Base-by-base conservation (phyloP, 2,797 vertebrate genomes). In the Channallabes apus region DNA sequence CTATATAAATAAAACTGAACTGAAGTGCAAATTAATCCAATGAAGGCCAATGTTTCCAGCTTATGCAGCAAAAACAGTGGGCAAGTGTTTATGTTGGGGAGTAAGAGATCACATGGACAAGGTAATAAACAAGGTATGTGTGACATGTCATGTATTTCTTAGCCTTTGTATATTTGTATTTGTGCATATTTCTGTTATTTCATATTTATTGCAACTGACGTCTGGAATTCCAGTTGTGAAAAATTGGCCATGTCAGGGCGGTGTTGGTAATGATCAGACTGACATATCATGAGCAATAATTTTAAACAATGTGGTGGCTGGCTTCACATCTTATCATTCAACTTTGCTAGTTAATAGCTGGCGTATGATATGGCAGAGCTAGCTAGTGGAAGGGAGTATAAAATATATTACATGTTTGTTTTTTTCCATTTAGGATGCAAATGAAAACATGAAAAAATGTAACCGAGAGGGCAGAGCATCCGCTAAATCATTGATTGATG, bases 401-500 rank as follows among this genome's bases (percentile, higher is more conserved):
- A 32, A 56, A 76, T 1, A 12, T 71, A 22, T 56, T 20, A 18
- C 17, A 17, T 20, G 6, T 67, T 85, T 79, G 65, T 69, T 41
- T 71, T 27, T 56, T 75, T 35, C 41, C 64, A 82, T 82, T 86
- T 78, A 82, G 56, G 12, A 15, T 24, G 46, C 56, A 83, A 84
- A 18, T 29, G 81, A 81, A 80, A 81, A 82, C 38, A 75, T 32
- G 12, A 86, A 77, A 86, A 65, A 78, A 27, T 85, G 61, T 46
- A 56, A 18, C 38, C 9, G 46, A 61, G 46, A 68, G 65, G 27
- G 73, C 4, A 54, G 93, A 94, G 90, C 82, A 72, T 79, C 90
- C 87, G 89, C 92, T 89, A 86, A 87, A 89, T 90, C 91, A 93
- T 91, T 94, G 94, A 95, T 94, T 96, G 92, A 94, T 85, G 82